Evolutionary conservation across 2,797 vertebrate genomes (phyloP), one percentile per base, ranked within the genome.

Genomic region (Chelon auratus): DNA sequence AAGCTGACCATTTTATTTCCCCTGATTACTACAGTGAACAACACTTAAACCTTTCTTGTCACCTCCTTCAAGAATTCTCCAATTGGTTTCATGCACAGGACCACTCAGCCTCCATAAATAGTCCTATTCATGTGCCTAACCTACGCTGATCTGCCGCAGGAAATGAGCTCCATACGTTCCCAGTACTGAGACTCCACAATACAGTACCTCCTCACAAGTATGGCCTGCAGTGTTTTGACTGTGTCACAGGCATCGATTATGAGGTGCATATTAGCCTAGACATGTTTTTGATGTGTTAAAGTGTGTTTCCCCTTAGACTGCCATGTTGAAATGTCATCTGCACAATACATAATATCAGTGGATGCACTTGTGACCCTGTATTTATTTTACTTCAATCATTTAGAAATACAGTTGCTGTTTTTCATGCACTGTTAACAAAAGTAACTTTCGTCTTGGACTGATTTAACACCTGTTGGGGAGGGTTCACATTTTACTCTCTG

Each of bases 101-200:
- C 74, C 64, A n/a, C 68, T 80, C 72, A 39, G 60, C 74, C 55
- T 59, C 22, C 26, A 72, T 83, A 87, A 88, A 90, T 72, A 79
- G 79, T 43, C 9, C 82, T 12, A 87, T 92, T 92, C 90, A 91
- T 84, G 48, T 48, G 39, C 11, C n/a, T 58, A 67, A 77, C 72
- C 2, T 77, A 48, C 22, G 71, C 83, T 71, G 78, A 83, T 78
- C 77, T 59, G 50, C 66, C 75, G 69, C 90, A 92, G 91, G 89
- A 92, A 91, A 91, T 87, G 72, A 90, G 72, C 75, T 89, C 86
- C 87, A 90, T 90, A 84, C 83, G 59, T 66, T 48, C 68, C 37
- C 59, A 39, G 47, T 47, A 50, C 47, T 39, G 43, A 74, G 72
- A 50, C 62, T 40, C 47, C 24, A 72, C 76, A 76, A 72, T 45